Percentiles rank a stretch among this genome's conserved stretches.
Conservation (phyloP, 2,888 invertebrate genomes). For the Xanthorhoe spadicearia region DNA sequence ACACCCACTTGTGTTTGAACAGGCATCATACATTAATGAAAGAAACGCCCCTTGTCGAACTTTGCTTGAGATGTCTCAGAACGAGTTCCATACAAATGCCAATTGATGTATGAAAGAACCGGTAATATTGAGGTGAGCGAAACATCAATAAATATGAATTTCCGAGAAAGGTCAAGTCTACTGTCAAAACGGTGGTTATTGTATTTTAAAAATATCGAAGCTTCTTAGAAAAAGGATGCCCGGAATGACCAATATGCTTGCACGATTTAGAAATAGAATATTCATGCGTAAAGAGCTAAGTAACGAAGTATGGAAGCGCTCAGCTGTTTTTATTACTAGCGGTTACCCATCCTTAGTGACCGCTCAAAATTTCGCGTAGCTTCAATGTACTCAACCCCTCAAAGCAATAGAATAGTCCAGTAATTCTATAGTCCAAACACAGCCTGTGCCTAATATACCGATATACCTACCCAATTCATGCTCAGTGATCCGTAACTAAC, state of each 20-base stretch:
- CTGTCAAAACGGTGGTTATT: not conserved
- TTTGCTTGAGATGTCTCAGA: constrained; percentile 20
- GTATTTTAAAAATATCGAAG: not conserved
- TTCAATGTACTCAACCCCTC: no score
- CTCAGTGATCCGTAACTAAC: constrained; percentile 21
- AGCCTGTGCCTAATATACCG: not conserved
- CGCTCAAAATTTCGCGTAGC: no score
- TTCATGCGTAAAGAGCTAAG: no score
- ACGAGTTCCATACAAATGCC: constrained; percentile 14
- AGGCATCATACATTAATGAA: constrained; percentile 23
- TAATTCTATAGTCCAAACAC: not conserved
- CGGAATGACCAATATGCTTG: no score
- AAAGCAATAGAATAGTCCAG: not conserved
- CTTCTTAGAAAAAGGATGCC: no score
- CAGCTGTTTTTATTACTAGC: no score
- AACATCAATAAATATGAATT: constrained; percentile 28
- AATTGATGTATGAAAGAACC: constrained; percentile 24
- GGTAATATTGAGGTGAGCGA: constrained; percentile 36
- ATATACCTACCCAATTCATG: constrained; percentile 11
- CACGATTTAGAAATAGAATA: no score
- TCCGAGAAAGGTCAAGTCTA: constrained; percentile 6
- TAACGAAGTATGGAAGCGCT: no score
- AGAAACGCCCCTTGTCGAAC: constrained; percentile 28
- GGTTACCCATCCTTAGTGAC: no score
- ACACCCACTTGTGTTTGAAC: constrained; percentile 42